Base-by-base conservation (phyloP, 2,888 invertebrate species). In the Eupithecia subumbrata region DNA sequence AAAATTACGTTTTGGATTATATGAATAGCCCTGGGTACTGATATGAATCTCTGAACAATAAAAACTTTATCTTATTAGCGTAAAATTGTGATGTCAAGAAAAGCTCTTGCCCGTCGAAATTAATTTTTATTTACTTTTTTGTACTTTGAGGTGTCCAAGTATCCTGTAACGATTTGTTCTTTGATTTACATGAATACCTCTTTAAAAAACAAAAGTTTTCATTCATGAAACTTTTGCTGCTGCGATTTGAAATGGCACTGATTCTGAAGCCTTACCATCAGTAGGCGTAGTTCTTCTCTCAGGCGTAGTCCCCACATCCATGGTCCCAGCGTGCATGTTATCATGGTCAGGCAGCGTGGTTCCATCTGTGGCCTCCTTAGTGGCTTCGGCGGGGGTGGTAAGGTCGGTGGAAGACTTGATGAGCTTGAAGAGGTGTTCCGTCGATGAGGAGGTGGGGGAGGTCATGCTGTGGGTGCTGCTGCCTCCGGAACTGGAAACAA, bases 401-500 rank as follows among this genome's bases (percentile, higher is more conserved):
- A 84, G 87, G 8, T 85, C 88, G 0, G 92, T 91, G 56, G 77
- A 48, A 8, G 91, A 83, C 74, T 88, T 89, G 69, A 43, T 43
- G 16, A 88, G 89, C 18, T 88, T 89, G 71, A 88, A 90, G 14
- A 87, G 87, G 76, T 90, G 91, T 37, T 90, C 91, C 2, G 92
- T 92, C 0, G 92, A 89, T 18, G 86, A 84, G 2, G 82, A 85
- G 0, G 92, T 90, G 0, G 93, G 90, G 0, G 92, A 91, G 5
- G 92, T 92, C 90, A 93, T 91, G 45, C 91, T 91, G 80, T 92
- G 92, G 0, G 94, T 94, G 75, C 91, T 93, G 73, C 89, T 91
- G 11, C 88, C 87, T 0, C 90, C 90, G 2, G 92, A 89, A 2
- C 94, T 94, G 82, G 1, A 85, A 84, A 48, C n/a, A 22, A 22